Base-by-base conservation (phyloP, 2,113 vertebrate species). In the Anarhynchus alexandrinus region DNA sequence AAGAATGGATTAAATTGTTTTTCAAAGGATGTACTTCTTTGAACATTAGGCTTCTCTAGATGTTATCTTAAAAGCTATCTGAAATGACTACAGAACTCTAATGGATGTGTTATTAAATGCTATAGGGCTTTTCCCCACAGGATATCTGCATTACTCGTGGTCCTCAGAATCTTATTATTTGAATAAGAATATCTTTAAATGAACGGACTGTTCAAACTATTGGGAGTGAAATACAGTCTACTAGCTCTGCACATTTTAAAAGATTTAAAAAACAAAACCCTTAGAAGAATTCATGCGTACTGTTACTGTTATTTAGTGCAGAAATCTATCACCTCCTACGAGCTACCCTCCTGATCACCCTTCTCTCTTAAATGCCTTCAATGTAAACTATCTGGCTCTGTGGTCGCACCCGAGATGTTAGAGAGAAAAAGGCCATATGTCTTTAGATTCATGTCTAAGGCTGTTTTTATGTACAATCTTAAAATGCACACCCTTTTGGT, bases 391-490 rank as follows among this genome's bases (percentile, higher is more conserved):
- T 27, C 17, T 27, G 57, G 12, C 38, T 64, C 27, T 55, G 34
- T 27, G 58, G 26, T 40, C 36, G 66, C 49, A 85, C 5, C 29
- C 82, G n/a, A 85, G 30, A 40, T 15, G 18, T 47, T 4, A 74
- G n/a, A 81, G 43, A 58, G 14, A 38, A 7, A 70, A 55, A 61
- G 55, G 32, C 47, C 0, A 0, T 38, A 13, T 61, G 40, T 25
- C 59, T 88, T 71, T 42, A 61, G 29, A 30, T 36, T 55, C 16
- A 15, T 4, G 18, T 30, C 36, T 59, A 52, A 86, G 36, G 43
- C 9, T 87, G 47, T n/a, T 84, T 86, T 55, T 34, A 81, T 5
- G 19, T 72, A 18, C 25, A n/a, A 16, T 21, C 40, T 86, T 92
- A 47, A 74, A 83, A 79, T 6, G 4, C 3, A 4, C 42, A 79